Conservation (phyloP, 2,113 vertebrate species). For the Lagopus muta region DNA sequence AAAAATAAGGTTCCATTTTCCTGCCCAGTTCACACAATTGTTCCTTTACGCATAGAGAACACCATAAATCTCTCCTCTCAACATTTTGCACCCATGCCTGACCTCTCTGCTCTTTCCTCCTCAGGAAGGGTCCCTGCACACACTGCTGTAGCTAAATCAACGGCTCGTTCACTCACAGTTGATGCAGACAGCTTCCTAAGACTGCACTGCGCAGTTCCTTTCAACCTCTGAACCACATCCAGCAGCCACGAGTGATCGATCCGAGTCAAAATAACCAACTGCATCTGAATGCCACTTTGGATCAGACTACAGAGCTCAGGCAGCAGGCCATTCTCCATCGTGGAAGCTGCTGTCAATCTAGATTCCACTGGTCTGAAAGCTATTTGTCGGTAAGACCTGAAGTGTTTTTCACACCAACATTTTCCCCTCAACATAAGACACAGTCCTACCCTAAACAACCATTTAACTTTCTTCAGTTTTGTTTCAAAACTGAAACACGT, state of each 20-base stretch:
- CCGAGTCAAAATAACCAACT: background rate
- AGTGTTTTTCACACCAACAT: background rate
- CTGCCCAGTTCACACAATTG: background rate
- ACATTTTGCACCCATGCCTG: background rate
- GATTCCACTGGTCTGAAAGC: too few relatives aligned
- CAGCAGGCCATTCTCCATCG: background rate
- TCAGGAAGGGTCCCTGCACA: background rate
- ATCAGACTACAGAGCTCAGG: background rate
- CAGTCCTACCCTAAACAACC: background rate
- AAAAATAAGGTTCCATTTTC: background rate
- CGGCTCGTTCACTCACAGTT: background rate
- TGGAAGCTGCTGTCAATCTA: background rate
- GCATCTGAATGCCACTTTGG: background rate
- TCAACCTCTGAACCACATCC: background rate
- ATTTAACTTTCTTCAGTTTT: background rate
- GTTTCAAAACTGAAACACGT: background rate
- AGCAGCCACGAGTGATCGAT: background rate
- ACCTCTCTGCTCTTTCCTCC: background rate
- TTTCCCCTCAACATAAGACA: background rate
- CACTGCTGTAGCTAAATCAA: background rate
- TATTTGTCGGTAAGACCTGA: background rate
- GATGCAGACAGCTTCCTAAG: background rate
- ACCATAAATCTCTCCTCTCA: background rate
- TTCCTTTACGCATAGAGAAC: background rate
- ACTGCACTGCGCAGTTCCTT: background rate